Evolutionary conservation across 1,140 invertebrate genomes (phyloP), one percentile per base, ranked within the genome.

Genomic region (Aphidius gifuensis): DNA sequence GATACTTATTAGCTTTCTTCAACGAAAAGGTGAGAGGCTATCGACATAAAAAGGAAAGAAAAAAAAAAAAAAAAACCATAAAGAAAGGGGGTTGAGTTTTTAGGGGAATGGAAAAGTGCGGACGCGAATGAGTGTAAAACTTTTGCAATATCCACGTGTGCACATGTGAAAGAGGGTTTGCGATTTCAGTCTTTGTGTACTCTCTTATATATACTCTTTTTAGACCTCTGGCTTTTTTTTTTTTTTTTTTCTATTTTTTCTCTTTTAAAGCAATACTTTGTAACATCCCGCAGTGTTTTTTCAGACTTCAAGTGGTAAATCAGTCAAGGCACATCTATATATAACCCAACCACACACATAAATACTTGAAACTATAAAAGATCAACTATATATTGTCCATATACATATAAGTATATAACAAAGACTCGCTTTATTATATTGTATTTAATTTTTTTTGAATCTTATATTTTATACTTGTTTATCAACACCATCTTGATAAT

Each of bases 1-100:
- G 69, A 77, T 80, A 76, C 78, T 80, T 81, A 79, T 80, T 80
- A 80, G 74, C 75, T 76, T 74, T 72, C 64, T 65, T 69, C 64
- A 50, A 56, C 64, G 59, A 64, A 58, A 60, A 64, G 59, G 40
- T 55, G 50, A 50, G 16, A 39, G 11, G 38, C 5, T 39, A 5
- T 32, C 8, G 23, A 32, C 23, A 32, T 32, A 32, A 32, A 32
- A 32, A 32, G 1, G 2, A 32, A 32, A 32, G 4, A 32, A 32
- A 59, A 45, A 47, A 51, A 62, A 62, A 43, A 50, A 43, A 50
- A 62, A 65, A 69, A 69, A 62, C 57, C 32, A 58, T 55, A 42
- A 23, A 44, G 45, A 46, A 42, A 42, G 57, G 45, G 53, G 61
- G 54, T 56, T 49, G 39, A 9, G 38, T 44, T 32, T 32, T 32